Evolutionary conservation across 2,797 vertebrate genomes (phyloP), one percentile per base, ranked within the genome.

Genomic region (Neopelma chrysocephalum): DNA sequence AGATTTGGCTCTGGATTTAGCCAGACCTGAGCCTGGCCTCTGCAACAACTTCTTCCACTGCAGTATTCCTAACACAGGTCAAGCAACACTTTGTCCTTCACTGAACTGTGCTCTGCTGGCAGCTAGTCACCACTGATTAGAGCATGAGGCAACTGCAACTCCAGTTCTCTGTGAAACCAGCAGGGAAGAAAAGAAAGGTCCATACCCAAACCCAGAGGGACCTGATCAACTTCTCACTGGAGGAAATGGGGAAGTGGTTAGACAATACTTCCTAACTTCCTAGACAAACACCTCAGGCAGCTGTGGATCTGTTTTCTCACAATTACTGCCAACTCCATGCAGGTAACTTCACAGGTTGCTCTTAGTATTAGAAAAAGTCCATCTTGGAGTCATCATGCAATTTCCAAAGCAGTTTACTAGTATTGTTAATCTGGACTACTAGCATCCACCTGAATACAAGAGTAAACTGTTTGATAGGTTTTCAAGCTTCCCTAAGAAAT

Each of bases 321-420:
- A 32, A 6, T 36, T 25, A 66, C 65, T 88, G 29, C 70, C 45
- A 86, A 26, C 5, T 79, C 22, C 25, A 16, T 21, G 27, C 9
- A 38, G 20, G 21, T 53, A 54, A 50, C 32, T 83, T 72, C 27
- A 69, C 10, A 66, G 17, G 7, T 64, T 68, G 16, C 3, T 87
- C 29, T 42, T 32, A 15, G 4, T 40, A 34, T 21, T 27, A 70
- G 40, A 53, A 70, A 78, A 86, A 65, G 5, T 20, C 18, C 2
- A 0, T 20, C 23, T 77, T 62, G 22, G n/a, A 76, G 17, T 61
- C 8, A 16, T 22, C 2, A 1, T 21, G 9, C 14, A 45, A 29
- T 65, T 73, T 54, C 60, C 27, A 48, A 72, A 84, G 27, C 20
- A 62, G 9, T 15, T 84, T 76, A 27, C 12, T 62, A 13, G 4